A percentile compares a stretch with the other conserved stretches of the same genome.
Evolutionary conservation across 2,888 invertebrate genomes (phyloP).

Genomic region (Sphaeridia pumilis): DNA sequence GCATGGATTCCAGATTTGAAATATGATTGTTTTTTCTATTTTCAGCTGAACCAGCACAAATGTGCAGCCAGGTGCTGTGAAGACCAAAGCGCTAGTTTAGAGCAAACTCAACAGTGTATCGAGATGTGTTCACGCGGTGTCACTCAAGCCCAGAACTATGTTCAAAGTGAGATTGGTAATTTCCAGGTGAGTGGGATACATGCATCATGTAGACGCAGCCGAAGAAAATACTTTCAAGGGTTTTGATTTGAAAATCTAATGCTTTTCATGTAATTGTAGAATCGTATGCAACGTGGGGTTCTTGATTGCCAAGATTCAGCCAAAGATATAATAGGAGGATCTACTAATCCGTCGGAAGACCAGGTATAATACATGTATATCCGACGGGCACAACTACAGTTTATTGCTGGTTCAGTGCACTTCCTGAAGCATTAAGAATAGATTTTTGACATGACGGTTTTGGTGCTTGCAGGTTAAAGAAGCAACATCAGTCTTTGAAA

Average conservation of each 20-base stretch:
- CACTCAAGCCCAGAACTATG: conserved; percentile 64
- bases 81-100: conserved; percentile 55
- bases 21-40: conserved; percentile 28
- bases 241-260: too few relatives aligned
- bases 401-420: too few relatives aligned
- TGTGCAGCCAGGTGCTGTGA: conserved; percentile 85
- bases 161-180: conserved; percentile 49
- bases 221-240: too few relatives aligned
- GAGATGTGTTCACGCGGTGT: conserved; percentile 64
- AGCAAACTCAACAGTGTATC: conserved; percentile 70
- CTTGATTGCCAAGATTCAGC: conserved; percentile 84
- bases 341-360: conserved; percentile 57
- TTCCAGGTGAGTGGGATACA: conserved; percentile 47
- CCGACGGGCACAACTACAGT: too few relatives aligned
- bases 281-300: conserved; percentile 76
- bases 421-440: too few relatives aligned
- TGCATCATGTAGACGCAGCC: too few relatives aligned
- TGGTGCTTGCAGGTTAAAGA: conserved; percentile 51
- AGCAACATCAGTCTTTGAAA: conserved; percentile 65
- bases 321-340: conserved; percentile 62
- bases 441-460: too few relatives aligned
- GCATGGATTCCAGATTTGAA: too few relatives aligned
- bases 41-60: conserved; percentile 72
- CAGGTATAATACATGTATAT: too few relatives aligned
- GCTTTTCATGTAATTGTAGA: conserved; percentile 52